Percentiles rank a stretch among this genome's conserved stretches.
These are phyloP conservation scores for Dasypus novemcinctus DNA, from an alignment of 2,113 vertebrate species.

Conservation along the genomic window DNA sequence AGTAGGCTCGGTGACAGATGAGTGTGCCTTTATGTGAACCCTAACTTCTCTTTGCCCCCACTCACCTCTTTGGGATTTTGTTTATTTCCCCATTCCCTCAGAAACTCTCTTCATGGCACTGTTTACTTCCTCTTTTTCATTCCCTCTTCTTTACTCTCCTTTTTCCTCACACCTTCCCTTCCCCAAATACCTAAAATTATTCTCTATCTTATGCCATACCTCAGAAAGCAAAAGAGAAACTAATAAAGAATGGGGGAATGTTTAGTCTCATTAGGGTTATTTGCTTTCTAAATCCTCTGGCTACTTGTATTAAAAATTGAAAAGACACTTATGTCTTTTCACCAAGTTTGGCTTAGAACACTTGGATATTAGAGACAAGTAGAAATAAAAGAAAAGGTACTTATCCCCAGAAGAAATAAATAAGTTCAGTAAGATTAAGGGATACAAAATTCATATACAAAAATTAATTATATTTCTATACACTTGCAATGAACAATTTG, in stretches of 20 bases:
- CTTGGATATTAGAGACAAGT: background rate
- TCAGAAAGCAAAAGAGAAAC: background rate
- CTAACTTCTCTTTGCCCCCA: background rate
- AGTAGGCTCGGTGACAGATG: background rate
- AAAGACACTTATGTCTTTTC: background rate
- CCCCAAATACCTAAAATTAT: background rate
- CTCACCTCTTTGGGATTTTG: background rate
- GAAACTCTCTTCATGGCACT: background rate
- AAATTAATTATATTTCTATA: conserved; percentile 32
- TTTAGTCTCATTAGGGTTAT: background rate
- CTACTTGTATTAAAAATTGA: background rate
- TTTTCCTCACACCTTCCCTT: background rate
- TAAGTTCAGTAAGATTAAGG: background rate
- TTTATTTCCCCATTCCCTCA: background rate
- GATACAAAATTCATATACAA: background rate
- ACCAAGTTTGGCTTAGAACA: background rate
- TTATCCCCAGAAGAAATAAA: conserved; percentile 26
- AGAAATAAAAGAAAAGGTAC: background rate
- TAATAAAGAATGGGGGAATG: background rate
- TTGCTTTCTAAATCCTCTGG: background rate
- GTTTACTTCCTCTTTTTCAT: background rate
- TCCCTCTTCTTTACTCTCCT: background rate
- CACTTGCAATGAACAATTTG: background rate
- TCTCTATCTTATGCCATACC: background rate
- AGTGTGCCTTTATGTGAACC: background rate